These are phyloP conservation scores for Atrina japonica DNA, from an alignment of 2,888 invertebrate genomes.

Conservation along the genomic window DNA sequence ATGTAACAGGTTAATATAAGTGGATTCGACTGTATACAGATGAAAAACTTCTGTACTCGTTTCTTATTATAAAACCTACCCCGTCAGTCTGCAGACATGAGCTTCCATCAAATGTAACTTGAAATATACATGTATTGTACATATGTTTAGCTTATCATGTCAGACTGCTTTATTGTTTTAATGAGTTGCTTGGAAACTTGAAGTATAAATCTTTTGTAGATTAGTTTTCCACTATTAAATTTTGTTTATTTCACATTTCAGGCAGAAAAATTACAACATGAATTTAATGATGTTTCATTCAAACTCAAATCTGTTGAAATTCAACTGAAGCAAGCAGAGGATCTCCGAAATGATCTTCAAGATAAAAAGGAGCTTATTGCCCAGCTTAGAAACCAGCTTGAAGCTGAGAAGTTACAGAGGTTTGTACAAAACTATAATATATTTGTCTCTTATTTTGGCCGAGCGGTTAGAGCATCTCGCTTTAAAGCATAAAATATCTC, in stretches of 20 bases:
- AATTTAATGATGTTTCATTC: slow-evolving; percentile 63
- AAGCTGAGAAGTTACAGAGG: slow-evolving; percentile 75
- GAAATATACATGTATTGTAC: no score
- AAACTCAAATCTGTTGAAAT: slow-evolving; percentile 66
- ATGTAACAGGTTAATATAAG: no score
- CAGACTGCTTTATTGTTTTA: no score
- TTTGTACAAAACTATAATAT: slow-evolving; percentile 32
- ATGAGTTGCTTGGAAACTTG: no score
- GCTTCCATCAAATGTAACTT: no score
- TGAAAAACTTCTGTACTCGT: no score
- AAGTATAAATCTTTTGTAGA: no score
- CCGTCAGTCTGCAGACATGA: no score
- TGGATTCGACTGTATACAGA: no score
- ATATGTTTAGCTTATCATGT: no score
- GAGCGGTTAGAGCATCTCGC: neutral
- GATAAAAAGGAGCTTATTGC: slow-evolving; percentile 70
- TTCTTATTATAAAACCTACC: no score
- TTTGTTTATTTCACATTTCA: slow-evolving; percentile 40
- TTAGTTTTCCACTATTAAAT: no score
- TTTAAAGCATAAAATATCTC: neutral
- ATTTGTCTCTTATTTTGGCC: neutral
- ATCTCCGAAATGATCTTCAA: slow-evolving; percentile 62
- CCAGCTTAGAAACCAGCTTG: slow-evolving; percentile 68
- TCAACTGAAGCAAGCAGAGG: slow-evolving; percentile 65
- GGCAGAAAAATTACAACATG: slow-evolving; percentile 68